phyloP scores from a whole-genome alignment of 2,888 invertebrate genomes.

The Nemapogon koenigi region DNA sequence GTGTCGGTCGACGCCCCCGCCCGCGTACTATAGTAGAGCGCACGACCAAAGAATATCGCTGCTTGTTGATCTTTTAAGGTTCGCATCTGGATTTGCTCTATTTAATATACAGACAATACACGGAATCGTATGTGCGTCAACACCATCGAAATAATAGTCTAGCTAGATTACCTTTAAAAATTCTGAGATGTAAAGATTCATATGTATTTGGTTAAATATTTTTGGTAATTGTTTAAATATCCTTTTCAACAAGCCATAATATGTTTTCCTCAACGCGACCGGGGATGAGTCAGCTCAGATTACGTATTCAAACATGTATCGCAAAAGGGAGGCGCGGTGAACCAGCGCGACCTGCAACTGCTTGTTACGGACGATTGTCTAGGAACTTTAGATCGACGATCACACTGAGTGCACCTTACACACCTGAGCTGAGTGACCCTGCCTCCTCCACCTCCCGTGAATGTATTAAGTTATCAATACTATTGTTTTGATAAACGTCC shows the following conservation, averaged over 20 bases:
- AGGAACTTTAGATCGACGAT: conserved; percentile 1
- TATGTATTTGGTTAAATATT: too few species aligned
- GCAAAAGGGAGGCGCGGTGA: conserved; percentile 4
- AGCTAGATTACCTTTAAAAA: too few species aligned
- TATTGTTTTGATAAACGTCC: conserved; percentile 63
- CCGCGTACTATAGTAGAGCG: too few species aligned
- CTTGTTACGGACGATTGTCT: conserved; percentile 9
- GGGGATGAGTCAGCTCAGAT: conserved; percentile 5
- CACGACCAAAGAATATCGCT: too few species aligned
- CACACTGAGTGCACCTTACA: conserved; percentile 58
- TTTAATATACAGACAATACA: conserved; percentile 21
- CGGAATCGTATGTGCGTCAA: conserved; percentile 41
- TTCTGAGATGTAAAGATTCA: too few species aligned
- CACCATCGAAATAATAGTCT: conserved; percentile 21
- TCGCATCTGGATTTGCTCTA: too few species aligned
- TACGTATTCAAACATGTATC: conserved; percentile 5
- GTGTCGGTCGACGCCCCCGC: conserved; percentile 58
- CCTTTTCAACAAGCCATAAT: too few species aligned
- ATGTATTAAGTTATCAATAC: conserved; percentile 64
- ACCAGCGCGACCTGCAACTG: conserved; percentile 6
- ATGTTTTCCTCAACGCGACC: background rate
- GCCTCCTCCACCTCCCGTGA: conserved; percentile 12
- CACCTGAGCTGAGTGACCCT: conserved; percentile 28
- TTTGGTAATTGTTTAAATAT: too few species aligned
- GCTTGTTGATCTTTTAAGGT: too few species aligned